Base-by-base conservation (phyloP, 2,888 invertebrate genomes). In the Noctua janthina region DNA sequence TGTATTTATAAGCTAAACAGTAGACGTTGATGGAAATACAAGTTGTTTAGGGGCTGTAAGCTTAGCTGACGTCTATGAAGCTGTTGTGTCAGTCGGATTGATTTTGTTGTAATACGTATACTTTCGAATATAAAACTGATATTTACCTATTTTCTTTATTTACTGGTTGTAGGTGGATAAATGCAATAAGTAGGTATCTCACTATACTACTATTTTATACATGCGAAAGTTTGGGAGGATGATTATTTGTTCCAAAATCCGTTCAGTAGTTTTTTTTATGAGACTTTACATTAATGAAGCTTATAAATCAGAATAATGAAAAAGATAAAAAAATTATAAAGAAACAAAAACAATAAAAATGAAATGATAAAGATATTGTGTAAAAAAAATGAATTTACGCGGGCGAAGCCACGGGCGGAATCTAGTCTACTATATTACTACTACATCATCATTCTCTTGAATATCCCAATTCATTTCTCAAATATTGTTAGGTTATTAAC, bases 21-120 rank as follows among this genome's bases (percentile, higher is more conserved):
- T 54, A 39, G 4, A n/a, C 51, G 56, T 71, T 77, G 64, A 68
- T 68, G 43, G 71, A 71, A 76, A 74, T 43, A 75, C 15, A 29
- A 79, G 39, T 73, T 35, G 66, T 75, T 75, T 62, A n/a, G 29
- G 62, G n/a, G 4, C 6, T 54, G 62, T 29, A 29, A 54, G 35
- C 43, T 68, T 62, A 29, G 29, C 29, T 79, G 71, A 56, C 29
- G 29, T 29, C 29, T 29, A 29, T 29, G 29, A 70, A n/a, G 64
- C 70, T 46, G 20, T 64, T 71, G 5, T 69, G 56, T 76, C 64
- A 68, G n/a, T 69, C 67, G 1, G 7, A 35, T 82, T 67, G 35
- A 4, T 62, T 71, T 70, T 39, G 17, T 64, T 54, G 35, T 23
- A 15, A 17, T 64, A 43, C 3, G 2, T 4, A n/a, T 56, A 56